Percentiles rank a stretch among this genome's conserved stretches.
Evolutionary conservation across 2,797 vertebrate genomes (phyloP).

Genomic region (Fistularia tabacaria): DNA sequence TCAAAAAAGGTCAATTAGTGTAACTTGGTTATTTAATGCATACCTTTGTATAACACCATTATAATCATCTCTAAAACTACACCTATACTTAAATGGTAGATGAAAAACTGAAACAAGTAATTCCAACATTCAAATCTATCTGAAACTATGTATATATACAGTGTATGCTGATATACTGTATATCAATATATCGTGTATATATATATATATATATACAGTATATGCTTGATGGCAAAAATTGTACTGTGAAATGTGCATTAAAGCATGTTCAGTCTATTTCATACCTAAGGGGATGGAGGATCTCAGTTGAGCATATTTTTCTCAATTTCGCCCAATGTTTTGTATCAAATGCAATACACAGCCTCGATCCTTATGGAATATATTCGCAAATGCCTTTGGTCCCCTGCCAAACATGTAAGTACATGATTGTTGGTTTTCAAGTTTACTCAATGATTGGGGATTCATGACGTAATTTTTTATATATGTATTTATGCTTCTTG

Average conservation of each 20-base stretch:
- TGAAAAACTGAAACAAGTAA: too few relatives aligned
- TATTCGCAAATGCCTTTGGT: constrained; percentile 27
- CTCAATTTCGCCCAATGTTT: constrained; percentile 4
- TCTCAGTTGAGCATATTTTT: too few relatives aligned
- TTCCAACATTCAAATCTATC: too few relatives aligned
- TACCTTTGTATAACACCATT: neutral
- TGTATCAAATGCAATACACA: constrained; percentile 29
- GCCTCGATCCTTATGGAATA: constrained; percentile 19
- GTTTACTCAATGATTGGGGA: constrained; percentile 28
- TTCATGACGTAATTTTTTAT: constrained; percentile 18
- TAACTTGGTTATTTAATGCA: neutral
- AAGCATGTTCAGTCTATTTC: too few relatives aligned
- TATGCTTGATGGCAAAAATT: too few relatives aligned
- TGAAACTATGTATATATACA: too few relatives aligned
- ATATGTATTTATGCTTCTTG: constrained; percentile 7
- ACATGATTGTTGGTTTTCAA: constrained; percentile 30
- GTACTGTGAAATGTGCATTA: too few relatives aligned
- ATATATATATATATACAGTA: too few relatives aligned
- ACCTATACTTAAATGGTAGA: neutral
- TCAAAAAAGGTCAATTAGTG: too few relatives aligned
- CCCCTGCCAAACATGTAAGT: constrained; percentile 31
- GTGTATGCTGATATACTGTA: too few relatives aligned
- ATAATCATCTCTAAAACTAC: neutral
- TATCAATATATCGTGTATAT: too few relatives aligned
- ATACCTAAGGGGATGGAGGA: too few relatives aligned